These are phyloP conservation scores for Sebastes melanostomus DNA, from an alignment of 2,797 vertebrate genomes.

Conservation along the genomic window DNA sequence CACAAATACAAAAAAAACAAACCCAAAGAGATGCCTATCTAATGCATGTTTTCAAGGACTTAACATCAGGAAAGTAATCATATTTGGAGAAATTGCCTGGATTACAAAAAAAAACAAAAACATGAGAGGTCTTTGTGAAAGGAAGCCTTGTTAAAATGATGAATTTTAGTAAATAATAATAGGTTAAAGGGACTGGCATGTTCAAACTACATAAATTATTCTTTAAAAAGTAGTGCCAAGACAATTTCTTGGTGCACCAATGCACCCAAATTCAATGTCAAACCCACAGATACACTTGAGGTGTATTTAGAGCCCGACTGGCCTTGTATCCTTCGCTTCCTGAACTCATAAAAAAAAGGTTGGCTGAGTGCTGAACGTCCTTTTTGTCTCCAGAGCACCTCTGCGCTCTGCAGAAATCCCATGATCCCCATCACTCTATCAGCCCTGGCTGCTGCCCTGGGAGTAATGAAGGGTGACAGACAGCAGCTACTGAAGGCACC, in stretches of 20 bases:
- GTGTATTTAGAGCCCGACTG: background rate
- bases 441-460: background rate
- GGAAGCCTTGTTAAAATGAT: background rate
- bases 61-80: background rate
- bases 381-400: slow-evolving; percentile 6
- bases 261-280: slow-evolving; percentile 16
- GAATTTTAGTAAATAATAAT: background rate
- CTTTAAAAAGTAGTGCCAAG: background rate
- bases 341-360: slow-evolving; percentile 6
- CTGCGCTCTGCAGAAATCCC: slow-evolving; percentile 30
- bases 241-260: background rate
- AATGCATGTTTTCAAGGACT: background rate
- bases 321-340: slow-evolving; percentile 8
- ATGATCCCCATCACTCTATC: slow-evolving; percentile 48
- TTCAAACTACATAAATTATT: background rate
- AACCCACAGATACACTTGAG: background rate
- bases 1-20: background rate
- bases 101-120: background rate
- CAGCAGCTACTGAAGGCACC: background rate
- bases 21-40: background rate
- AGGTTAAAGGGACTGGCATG: background rate
- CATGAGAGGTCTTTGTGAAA: background rate
- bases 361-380: slow-evolving; percentile 10
- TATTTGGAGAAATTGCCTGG: background rate
- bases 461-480: background rate